Conservation (phyloP, 1,140 invertebrate genomes). For the Ruditapes philippinarum region DNA sequence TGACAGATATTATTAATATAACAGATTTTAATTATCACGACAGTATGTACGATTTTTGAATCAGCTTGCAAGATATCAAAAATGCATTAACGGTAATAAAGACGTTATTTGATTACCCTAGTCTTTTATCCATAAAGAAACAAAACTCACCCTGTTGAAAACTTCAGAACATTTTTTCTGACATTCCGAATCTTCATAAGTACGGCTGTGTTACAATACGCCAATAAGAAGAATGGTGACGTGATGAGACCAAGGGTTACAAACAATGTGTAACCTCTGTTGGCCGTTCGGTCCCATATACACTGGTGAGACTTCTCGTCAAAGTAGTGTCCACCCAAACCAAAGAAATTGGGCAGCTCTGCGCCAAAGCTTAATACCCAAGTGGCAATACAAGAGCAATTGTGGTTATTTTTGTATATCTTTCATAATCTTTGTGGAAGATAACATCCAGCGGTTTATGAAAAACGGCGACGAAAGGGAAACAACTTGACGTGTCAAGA, state of each 20-base stretch:
- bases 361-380: slow-evolving; percentile 81
- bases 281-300: slow-evolving; percentile 83
- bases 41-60: too few species aligned
- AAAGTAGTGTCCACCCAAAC: slow-evolving; percentile 82
- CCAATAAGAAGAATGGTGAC: slow-evolving; percentile 75
- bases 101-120: too few species aligned
- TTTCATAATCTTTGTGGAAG: slow-evolving; percentile 27
- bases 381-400: slow-evolving; percentile 65
- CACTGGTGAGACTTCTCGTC: slow-evolving; percentile 83
- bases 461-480: too few species aligned
- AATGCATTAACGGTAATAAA: too few species aligned
- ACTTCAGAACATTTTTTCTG: slow-evolving; percentile 57
- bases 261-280: slow-evolving; percentile 80
- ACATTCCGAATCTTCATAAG: slow-evolving; percentile 77
- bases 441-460: slow-evolving; percentile 62
- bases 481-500: slow-evolving; percentile 57
- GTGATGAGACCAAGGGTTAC: slow-evolving; percentile 77
- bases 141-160: not conserved
- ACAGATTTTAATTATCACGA: too few species aligned
- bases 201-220: slow-evolving; percentile 76
- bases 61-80: too few species aligned
- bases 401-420: not conserved
- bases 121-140: too few species aligned
- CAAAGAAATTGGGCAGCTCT: slow-evolving; percentile 82
- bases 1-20: too few species aligned